Evolutionary conservation across 2,113 vertebrate species (phyloP).

Genomic region (Agelaius phoeniceus): DNA sequence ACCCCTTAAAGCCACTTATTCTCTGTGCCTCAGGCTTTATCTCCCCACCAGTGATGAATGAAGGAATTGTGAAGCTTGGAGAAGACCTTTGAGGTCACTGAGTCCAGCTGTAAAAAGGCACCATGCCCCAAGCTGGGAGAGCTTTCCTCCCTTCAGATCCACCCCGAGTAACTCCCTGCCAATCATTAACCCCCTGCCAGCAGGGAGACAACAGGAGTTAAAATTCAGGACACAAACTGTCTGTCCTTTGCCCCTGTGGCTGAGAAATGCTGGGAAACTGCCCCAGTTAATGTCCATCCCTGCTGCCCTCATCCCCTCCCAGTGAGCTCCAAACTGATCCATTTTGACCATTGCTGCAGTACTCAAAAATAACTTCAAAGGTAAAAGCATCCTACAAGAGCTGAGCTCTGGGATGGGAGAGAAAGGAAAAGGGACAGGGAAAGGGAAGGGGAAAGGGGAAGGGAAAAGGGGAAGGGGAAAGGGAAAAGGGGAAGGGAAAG

Average conservation of each 20-base stretch:
- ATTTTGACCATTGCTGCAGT: background rate
- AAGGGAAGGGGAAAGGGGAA: too few species aligned
- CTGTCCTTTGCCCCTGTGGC: background rate
- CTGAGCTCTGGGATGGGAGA: background rate
- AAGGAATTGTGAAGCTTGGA: background rate
- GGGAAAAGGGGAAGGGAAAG: too few species aligned
- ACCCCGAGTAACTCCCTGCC: background rate
- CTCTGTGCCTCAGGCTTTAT: background rate
- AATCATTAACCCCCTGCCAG: background rate
- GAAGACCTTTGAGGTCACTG: background rate
- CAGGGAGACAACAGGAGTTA: background rate
- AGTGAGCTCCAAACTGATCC: fast-evolving
- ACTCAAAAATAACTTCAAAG: background rate
- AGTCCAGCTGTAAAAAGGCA: background rate
- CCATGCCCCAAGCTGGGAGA: background rate
- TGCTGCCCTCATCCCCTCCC: background rate
- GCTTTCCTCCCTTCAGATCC: background rate
- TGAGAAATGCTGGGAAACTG: background rate
- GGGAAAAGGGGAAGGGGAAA: too few species aligned
- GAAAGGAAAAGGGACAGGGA: too few species aligned
- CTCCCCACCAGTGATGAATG: background rate
- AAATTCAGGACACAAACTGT: background rate
- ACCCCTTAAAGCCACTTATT: background rate
- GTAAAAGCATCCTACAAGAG: background rate
- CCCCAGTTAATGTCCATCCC: fast-evolving